Evolutionary conservation across 2,113 vertebrate genomes (phyloP).

Genomic region (Odobenus rosmarus): DNA sequence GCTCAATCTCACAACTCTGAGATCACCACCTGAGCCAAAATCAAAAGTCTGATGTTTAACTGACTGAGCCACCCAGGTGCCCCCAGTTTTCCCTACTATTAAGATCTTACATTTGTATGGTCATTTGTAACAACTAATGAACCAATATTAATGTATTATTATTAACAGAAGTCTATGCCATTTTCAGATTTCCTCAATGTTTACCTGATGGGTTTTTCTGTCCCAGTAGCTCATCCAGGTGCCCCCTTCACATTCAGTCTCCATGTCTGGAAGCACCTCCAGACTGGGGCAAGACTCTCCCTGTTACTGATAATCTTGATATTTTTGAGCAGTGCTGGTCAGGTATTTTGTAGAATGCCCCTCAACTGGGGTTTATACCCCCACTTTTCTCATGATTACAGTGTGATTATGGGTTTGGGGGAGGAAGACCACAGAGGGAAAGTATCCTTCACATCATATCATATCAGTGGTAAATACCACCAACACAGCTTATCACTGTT

Average conservation of each 20-base stretch:
- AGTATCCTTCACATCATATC: not conserved
- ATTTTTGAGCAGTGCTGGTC: not conserved
- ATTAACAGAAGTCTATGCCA: not conserved
- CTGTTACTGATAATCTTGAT: not conserved
- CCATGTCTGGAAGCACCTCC: not conserved
- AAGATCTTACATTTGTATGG: not conserved
- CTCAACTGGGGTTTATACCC: not conserved
- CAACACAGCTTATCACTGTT: accelerated
- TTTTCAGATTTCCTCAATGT: not conserved
- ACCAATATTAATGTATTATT: not conserved
- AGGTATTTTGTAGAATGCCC: not conserved
- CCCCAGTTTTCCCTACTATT: not conserved
- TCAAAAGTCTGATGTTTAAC: not conserved
- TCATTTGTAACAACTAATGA: not conserved
- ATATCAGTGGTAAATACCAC: accelerated
- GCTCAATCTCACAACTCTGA: not conserved
- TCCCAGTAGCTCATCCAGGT: no score
- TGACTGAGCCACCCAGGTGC: not conserved
- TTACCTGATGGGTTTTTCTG: not conserved
- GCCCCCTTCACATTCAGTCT: no score
- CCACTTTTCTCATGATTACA: not conserved
- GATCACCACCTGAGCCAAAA: not conserved
- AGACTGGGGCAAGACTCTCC: not conserved
- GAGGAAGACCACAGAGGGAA: not conserved
- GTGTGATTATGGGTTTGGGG: not conserved